Evolutionary conservation across 2,797 vertebrate species (phyloP).

Genomic region (Chaunax sp.): DNA sequence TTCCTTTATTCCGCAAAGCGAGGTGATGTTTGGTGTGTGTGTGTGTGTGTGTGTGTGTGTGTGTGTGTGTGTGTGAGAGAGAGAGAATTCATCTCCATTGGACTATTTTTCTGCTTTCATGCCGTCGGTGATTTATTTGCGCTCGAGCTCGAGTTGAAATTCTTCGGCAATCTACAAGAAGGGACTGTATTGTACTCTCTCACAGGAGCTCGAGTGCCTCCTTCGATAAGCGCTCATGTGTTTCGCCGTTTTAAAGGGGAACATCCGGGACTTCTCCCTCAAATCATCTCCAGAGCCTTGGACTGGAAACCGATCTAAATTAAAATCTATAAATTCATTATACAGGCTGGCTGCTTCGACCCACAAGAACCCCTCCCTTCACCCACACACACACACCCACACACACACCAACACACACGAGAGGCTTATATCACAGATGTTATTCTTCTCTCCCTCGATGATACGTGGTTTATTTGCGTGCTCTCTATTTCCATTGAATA

Average conservation of each 20-base stretch:
- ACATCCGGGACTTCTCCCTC: slow-evolving; percentile 37
- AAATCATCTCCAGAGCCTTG: slow-evolving; percentile 39
- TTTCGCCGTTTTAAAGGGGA: slow-evolving; percentile 4
- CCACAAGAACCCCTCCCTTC: neutral
- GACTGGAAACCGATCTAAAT: slow-evolving; percentile 65
- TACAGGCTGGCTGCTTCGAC: slow-evolving; percentile 11
- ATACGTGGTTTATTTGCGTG: neutral
- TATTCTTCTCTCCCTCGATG: too few relatives aligned
- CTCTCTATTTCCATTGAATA: neutral
- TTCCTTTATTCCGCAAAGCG: neutral
- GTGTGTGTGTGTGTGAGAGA: neutral
- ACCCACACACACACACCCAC: neutral
- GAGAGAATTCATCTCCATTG: slow-evolving; percentile 13
- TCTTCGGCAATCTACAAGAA: slow-evolving; percentile 25
- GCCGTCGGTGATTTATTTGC: slow-evolving; percentile 43
- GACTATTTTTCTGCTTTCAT: slow-evolving; percentile 23
- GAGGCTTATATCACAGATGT: too few relatives aligned
- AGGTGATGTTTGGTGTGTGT: neutral
- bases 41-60: neutral
- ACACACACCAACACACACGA: neutral
- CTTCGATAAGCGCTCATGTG: slow-evolving; percentile 11
- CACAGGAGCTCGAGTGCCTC: slow-evolving; percentile 8
- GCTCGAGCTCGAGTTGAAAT: slow-evolving; percentile 32
- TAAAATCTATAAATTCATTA: slow-evolving; percentile 71
- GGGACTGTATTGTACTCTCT: slow-evolving; percentile 7